A percentile compares a stretch with the other conserved stretches of the same genome.
Evolutionary conservation across 2,797 vertebrate genomes (phyloP).

Genomic region (Hippopotamyrus pictus): DNA sequence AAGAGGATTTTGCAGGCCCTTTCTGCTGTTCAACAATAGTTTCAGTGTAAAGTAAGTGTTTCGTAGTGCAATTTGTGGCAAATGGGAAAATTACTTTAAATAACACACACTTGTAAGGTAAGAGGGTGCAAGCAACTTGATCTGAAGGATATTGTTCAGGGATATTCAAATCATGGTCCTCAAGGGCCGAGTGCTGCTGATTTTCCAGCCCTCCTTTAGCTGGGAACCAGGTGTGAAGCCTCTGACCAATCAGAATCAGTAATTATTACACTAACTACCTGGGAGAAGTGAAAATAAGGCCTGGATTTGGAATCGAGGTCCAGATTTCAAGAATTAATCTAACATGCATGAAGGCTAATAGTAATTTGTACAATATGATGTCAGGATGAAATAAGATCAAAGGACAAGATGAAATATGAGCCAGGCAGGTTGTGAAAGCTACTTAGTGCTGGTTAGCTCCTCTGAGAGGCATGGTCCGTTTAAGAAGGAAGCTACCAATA

Average conservation of each 20-base stretch:
- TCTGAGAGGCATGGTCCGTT: not conserved
- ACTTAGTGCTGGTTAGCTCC: not conserved
- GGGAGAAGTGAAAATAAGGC: not conserved
- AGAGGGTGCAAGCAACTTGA: not conserved
- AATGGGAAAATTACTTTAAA: slow-evolving; percentile 10
- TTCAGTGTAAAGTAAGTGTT: not conserved
- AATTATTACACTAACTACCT: not conserved
- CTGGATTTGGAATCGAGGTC: not conserved
- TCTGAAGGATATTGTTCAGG: not conserved
- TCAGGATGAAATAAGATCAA: not conserved
- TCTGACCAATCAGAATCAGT: not conserved
- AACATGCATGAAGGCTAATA: not conserved
- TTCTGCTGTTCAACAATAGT: not conserved
- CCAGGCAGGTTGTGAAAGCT: not conserved
- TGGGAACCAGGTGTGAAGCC: not conserved
- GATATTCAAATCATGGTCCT: not conserved
- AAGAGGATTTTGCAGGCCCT: not conserved
- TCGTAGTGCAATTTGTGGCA: not conserved
- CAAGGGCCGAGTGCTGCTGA: not conserved
- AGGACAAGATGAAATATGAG: not conserved
- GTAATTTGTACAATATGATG: not conserved
- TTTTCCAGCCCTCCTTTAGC: not conserved
- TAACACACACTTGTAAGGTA: not conserved
- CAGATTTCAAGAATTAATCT: not conserved
- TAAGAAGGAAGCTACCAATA: not conserved